Conservation (phyloP, 2,113 vertebrate species). For the Athene cunicularia region DNA sequence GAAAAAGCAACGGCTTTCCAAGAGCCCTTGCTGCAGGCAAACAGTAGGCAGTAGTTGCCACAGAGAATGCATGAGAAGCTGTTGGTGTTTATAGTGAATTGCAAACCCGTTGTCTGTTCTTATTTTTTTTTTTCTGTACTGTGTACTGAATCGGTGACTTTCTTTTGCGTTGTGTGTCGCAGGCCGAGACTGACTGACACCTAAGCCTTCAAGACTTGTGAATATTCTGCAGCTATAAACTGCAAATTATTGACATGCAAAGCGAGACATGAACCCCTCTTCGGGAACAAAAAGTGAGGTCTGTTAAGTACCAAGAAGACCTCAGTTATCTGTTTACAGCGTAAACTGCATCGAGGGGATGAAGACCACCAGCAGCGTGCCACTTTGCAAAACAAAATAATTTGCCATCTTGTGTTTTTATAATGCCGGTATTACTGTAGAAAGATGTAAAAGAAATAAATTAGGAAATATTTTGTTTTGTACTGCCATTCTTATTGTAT, state of each 20-base stretch:
- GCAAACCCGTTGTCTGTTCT: not conserved
- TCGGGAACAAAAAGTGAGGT: constrained; percentile 80
- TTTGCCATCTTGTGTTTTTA: constrained; percentile 76
- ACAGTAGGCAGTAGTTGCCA: not conserved
- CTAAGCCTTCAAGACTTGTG: constrained; percentile 81
- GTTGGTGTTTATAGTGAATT: not conserved
- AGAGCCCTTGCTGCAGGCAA: not conserved
- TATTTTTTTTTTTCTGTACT: not conserved
- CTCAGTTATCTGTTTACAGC: constrained; percentile 85
- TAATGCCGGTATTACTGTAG: constrained; percentile 78
- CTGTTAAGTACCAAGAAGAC: constrained; percentile 70
- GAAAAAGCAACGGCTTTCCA: not conserved
- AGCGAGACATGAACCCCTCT: constrained; percentile 77
- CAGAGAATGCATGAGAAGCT: not conserved
- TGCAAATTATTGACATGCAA: constrained; percentile 83
- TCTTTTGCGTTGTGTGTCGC: constrained; percentile 84
- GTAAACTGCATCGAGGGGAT: constrained; percentile 81
- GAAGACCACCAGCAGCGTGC: constrained; percentile 80
- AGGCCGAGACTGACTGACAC: constrained; percentile 87
- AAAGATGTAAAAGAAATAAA: constrained; percentile 80
- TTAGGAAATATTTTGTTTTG: constrained; percentile 81
- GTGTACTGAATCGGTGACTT: constrained; percentile 82
- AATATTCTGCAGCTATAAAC: constrained; percentile 83
- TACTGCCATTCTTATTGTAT: constrained; percentile 85
- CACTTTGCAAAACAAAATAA: constrained; percentile 75